These are phyloP conservation scores for Pseudomyrmex gracilis DNA, from an alignment of 1,140 invertebrate genomes.

Conservation along the genomic window DNA sequence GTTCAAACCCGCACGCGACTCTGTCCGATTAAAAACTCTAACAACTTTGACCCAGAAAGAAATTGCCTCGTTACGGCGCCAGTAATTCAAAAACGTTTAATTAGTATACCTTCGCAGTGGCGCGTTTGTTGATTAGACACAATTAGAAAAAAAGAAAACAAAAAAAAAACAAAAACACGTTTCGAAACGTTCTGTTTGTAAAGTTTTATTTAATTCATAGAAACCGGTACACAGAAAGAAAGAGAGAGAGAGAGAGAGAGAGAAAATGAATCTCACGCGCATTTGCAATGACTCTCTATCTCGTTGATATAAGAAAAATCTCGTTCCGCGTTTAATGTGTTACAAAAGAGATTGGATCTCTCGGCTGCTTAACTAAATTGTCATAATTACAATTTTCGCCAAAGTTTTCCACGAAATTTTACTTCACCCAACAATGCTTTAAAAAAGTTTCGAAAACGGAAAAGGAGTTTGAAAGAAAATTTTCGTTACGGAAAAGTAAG, in stretches of 20 bases:
- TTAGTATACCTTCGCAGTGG: constrained; percentile 59
- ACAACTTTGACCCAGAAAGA: constrained; percentile 66
- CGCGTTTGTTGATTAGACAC: constrained; percentile 35
- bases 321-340: constrained; percentile 11
- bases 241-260: too few species aligned
- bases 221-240: neutral
- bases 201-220: constrained; percentile 51
- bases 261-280: neutral
- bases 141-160: neutral
- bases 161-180: neutral
- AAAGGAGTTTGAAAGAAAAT: neutral
- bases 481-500: neutral
- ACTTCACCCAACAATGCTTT: neutral
- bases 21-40: constrained; percentile 66
- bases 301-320: constrained; percentile 9
- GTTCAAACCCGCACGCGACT: constrained; percentile 28
- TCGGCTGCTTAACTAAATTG: constrained; percentile 10
- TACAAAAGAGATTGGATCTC: neutral
- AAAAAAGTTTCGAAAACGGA: neutral
- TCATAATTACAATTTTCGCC: constrained; percentile 29
- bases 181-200: constrained; percentile 36
- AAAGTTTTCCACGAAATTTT: neutral
- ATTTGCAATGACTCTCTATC: neutral
- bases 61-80: constrained; percentile 53
- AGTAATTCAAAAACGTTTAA: constrained; percentile 67